A percentile compares a stretch with the other conserved stretches of the same genome.
phyloP scores from a whole-genome alignment of 2,888 invertebrate genomes.

The Drosophila nr. perissopoda region DNA sequence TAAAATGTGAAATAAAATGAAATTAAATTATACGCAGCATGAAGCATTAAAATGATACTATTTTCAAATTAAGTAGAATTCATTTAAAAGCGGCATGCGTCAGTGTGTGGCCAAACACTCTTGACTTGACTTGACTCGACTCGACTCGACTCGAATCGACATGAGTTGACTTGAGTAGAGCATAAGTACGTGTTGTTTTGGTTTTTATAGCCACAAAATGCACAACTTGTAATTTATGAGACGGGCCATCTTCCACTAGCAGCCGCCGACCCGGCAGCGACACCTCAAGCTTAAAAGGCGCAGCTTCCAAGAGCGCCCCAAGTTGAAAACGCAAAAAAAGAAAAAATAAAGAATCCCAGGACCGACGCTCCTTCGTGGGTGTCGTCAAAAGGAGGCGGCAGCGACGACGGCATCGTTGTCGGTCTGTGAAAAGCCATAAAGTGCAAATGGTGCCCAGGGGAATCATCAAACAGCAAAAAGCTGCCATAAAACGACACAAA shows the following conservation, averaged over 20 bases:
- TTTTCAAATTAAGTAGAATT: conserved; percentile 8
- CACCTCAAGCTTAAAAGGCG: conserved; percentile 5
- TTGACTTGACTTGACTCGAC: not conserved
- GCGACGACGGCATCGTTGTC: conserved; percentile 12
- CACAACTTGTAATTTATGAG: conserved; percentile 61
- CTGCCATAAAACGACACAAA: conserved; percentile 70
- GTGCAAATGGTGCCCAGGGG: conserved; percentile 79
- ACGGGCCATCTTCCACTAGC: conserved; percentile 1
- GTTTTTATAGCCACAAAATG: conserved; percentile 20
- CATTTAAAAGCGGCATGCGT: not conserved
- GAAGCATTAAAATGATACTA: conserved; percentile 5
- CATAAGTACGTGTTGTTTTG: conserved; percentile 17
- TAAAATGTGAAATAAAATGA: not conserved
- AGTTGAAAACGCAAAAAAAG: conserved; percentile 3
- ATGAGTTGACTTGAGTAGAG: not conserved
- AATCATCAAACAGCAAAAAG: conserved; percentile 75
- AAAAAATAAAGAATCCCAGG: conserved; percentile 1
- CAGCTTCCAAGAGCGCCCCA: not conserved
- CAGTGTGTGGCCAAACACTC: conserved; percentile 1
- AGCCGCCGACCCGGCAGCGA: not conserved
- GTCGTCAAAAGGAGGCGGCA: conserved; percentile 1
- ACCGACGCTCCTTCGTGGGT: not conserved
- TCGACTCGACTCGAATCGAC: not conserved
- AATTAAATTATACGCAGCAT: not conserved
- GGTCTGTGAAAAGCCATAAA: conserved; percentile 75